Percentiles rank a stretch among this genome's conserved stretches.
Conservation (phyloP, 2,113 vertebrate species). For the Gymnobelideus leadbeateri region DNA sequence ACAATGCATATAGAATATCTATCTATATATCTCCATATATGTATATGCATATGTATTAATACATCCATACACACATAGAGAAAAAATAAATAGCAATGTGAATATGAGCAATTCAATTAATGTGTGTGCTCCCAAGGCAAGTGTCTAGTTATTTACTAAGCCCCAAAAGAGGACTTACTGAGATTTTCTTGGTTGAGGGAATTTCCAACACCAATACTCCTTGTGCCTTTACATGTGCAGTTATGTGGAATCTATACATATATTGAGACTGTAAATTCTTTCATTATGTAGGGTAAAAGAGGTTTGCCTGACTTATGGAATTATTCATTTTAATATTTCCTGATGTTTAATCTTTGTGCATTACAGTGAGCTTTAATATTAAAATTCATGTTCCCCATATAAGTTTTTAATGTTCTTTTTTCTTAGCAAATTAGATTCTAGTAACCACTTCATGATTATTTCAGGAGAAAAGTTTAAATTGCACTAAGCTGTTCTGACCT, state of each 20-base stretch:
- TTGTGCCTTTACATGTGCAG: neutral
- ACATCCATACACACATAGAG: neutral
- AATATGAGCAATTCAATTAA: neutral
- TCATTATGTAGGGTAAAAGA: neutral
- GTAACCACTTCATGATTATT: neutral
- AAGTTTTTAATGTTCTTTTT: constrained; percentile 26
- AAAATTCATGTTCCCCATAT: constrained; percentile 10
- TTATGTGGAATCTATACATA: neutral
- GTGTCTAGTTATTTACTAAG: neutral
- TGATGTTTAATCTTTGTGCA: neutral
- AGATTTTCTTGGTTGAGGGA: neutral
- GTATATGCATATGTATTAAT: neutral
- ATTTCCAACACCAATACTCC: neutral
- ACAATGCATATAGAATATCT: neutral
- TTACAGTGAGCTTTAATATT: constrained; percentile 1
- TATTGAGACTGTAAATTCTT: neutral
- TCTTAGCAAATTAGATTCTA: neutral
- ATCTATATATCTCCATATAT: neutral
- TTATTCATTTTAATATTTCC: constrained; percentile 2
- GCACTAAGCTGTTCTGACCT: neutral
- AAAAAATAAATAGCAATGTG: neutral
- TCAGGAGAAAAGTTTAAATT: constrained; percentile 17
- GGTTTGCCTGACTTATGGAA: constrained; percentile 7
- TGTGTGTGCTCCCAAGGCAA: neutral
- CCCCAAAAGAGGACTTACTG: neutral